These are phyloP conservation scores for Intellagama lesueurii DNA, from an alignment of 2,797 vertebrate species.

Conservation along the genomic window DNA sequence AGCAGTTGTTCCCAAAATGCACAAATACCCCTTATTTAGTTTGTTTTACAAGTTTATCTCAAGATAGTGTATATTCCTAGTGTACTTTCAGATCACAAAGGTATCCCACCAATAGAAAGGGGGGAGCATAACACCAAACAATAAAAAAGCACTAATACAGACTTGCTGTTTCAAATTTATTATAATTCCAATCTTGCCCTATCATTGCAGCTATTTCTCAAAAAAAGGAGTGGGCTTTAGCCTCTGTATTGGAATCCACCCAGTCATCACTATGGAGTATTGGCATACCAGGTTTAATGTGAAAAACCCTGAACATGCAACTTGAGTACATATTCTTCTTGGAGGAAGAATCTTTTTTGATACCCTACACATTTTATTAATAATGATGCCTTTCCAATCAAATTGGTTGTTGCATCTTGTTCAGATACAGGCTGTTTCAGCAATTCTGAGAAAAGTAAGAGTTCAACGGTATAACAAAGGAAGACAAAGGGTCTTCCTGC, in stretches of 20 bases:
- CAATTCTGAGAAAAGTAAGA: not conserved
- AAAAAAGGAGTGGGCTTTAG: not conserved
- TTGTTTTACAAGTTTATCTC: too few species aligned
- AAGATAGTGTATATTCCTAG: too few species aligned
- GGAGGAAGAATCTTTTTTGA: not conserved
- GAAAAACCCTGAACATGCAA: not conserved
- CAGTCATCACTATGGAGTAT: not conserved
- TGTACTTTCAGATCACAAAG: not conserved
- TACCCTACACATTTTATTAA: not conserved
- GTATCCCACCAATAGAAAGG: not conserved
- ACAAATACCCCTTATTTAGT: too few species aligned
- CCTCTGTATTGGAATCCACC: not conserved
- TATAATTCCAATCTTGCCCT: not conserved
- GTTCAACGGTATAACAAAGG: not conserved
- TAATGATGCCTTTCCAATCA: not conserved
- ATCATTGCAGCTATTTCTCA: not conserved
- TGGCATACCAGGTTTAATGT: not conserved
- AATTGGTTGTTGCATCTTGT: not conserved
- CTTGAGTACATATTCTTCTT: not conserved
- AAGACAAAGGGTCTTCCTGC: not conserved
- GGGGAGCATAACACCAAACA: not conserved
- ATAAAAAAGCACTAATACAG: not conserved
- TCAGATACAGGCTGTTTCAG: not conserved
- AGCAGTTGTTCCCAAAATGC: too few species aligned
- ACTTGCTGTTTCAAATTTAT: not conserved